Base-by-base conservation (phyloP, 2,797 vertebrate genomes). In the Acanthiza pusilla region DNA sequence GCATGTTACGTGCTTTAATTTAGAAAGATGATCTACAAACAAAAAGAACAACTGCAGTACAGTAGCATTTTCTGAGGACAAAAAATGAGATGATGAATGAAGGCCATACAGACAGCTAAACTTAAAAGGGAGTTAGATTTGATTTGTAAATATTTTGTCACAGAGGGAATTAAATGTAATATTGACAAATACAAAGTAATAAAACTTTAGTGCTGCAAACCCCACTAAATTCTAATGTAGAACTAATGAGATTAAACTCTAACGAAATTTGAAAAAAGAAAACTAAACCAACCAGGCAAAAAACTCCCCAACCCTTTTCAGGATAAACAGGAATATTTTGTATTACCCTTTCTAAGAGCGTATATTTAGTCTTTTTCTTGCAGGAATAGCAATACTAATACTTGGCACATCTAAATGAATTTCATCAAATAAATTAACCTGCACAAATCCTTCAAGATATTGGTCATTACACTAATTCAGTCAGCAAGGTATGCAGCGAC, bases 121-220 rank as follows among this genome's bases (percentile, higher is more conserved):
- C 19, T 73, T 95, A 70, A 94, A 91, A 92, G 10, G 1, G 13
- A 63, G 29, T 78, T 70, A 67, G 29, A 87, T 91, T 88, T 91
- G 63, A 66, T 93, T 94, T 80, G 10, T 82, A 94, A 94, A 93
- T 65, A 94, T 11, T 9, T 61, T 87, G n/a, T 73, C 65, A 75
- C 17, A 66, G n/a, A 48, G 10, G 30, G 26, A 92, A 67, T 74
- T 78, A 93, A 82, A 77, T 75, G 42, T 25, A 73, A 83, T 80
- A 94, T 67, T 89, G 76, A 91, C 25, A 76, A 94, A 91, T 57
- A 73, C 14, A 67, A 88, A 89, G 14, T 34, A 71, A 91, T 67
- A 92, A 68, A 96, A 89, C 11, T 70, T 75, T 32, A 91, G 63
- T 62, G 51, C 20, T 84, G 48, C 34, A 91, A 94, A 95, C 2